Base-by-base conservation (phyloP, 1,140 invertebrate genomes). In the Listronotus oregonensis region DNA sequence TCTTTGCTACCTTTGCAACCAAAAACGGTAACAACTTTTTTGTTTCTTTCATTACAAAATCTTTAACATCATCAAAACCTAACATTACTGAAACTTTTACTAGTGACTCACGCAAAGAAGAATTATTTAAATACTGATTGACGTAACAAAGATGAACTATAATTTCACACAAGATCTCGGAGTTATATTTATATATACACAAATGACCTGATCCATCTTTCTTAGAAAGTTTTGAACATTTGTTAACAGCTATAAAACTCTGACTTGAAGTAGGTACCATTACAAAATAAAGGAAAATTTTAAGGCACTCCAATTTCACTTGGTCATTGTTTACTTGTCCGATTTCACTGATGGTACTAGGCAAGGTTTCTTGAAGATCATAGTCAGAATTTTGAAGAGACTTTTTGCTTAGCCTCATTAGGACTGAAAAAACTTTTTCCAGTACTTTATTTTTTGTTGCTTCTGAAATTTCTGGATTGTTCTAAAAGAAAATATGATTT, bases 171-270 rank as follows among this genome's bases (percentile, higher is more conserved):
- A 88, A 83, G 74, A 88, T 83, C 15, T 85, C 86, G 70, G 86
- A 87, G 71, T 90, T 89, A 77, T 86, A 83, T 64, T 84, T 82
- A 71, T 87, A 90, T 18, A 91, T 78, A 47, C 84, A 77, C 17
- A 86, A 85, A 5, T 85, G 83, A 12, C 85, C 83, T 21, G 84
- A 76, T 0, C 80, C 79, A 17, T 87, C 82, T 27, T 72, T 78
- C 50, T 82, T 78, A 18, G 88, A 87, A 43, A 90, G 77, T 72
- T 87, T 83, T 60, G 81, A 80, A 5, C 86, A 80, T 70, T 81
- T 86, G 39, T 86, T 80, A 0, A 84, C 78, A 0, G 83, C 85
- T 69, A 87, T 86, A 40, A 83, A 81, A 0, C 82, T 81, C n/a
- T 89, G 78, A 47, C 82, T 81, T 7, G 87, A 87, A 32, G 83